Evolutionary conservation across 1,140 invertebrate species (phyloP), one percentile per base, ranked within the genome.

Genomic region (Zaprionus capensis): DNA sequence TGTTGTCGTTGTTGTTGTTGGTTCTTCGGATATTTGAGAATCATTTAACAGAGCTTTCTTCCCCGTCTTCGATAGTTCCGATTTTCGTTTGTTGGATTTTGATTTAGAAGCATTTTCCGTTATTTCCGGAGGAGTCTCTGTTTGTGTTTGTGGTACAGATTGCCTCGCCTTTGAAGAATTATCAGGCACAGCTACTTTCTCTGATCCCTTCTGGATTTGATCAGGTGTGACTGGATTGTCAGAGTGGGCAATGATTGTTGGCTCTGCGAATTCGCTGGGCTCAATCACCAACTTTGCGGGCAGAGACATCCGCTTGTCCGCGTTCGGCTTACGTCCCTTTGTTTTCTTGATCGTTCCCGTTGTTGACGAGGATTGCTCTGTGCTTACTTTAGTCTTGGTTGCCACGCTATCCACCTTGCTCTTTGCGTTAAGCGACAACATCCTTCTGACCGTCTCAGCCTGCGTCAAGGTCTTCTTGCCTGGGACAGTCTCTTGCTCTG

Each of bases 381-480:
- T 31, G 9, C 6, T 26, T 11, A 6, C 5, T 7, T 14, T n/a
- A 15, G 38, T 1, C n/a, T 62, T n/a, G 2, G 5, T 2, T 38
- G n/a, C 2, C n/a, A 17, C 3, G 11, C 11, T 11, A 28, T n/a
- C 11, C 2, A 5, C 12, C 4, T 49, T 11, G n/a, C 7, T 0
- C 20, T 4, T 49, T 12, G 46, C 11, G 11, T 20, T 36, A 5
- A 28, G 1, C 3, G 36, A n/a, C n/a, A 57, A 26, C 4, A 63
- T 9, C 17, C 28, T 69, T 22, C 36, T 62, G 2, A 20, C 28
- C 2, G 72, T 71, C 34, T 71, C 72, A 4, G 67, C 67, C 26
- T 75, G 67, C 2, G 51, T 71, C 11, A 51, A 5, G 4, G 5
- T 11, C 41, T 64, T 75, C 34, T 75, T 75, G 28, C 38, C 22